Evolutionary conservation across 2,888 invertebrate species (phyloP).

Genomic region (Actias luna): DNA sequence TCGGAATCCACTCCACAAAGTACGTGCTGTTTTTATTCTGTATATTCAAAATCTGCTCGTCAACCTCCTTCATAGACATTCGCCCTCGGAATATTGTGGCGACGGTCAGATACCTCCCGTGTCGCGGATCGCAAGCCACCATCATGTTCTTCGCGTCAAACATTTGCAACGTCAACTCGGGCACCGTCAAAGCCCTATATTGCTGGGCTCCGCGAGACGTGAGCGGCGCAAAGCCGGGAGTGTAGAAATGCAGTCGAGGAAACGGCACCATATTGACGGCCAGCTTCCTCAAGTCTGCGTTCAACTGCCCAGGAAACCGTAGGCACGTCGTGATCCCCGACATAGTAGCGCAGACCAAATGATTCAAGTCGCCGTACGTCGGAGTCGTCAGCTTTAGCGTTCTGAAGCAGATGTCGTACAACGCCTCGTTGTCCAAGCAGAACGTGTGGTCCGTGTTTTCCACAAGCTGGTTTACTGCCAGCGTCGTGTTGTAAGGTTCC

Average conservation of each 20-base stretch:
- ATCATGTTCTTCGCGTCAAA: slow-evolving; percentile 89
- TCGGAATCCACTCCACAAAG: slow-evolving; percentile 91
- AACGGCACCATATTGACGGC: slow-evolving; percentile 84
- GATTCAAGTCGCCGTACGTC: slow-evolving; percentile 90
- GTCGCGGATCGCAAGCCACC: slow-evolving; percentile 96
- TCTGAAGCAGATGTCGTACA: slow-evolving; percentile 89
- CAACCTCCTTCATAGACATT: slow-evolving; percentile 97
- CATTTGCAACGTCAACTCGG: slow-evolving; percentile 88
- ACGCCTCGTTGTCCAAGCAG: slow-evolving; percentile 88
- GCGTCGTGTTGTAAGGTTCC: slow-evolving; percentile 91
- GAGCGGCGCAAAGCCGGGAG: slow-evolving; percentile 84
- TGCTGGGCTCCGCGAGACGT: slow-evolving; percentile 92
- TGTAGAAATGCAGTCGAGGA: slow-evolving; percentile 83
- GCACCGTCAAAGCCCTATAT: slow-evolving; percentile 94
- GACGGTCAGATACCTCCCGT: slow-evolving; percentile 93
- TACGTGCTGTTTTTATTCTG: slow-evolving; percentile 90
- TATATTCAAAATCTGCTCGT: slow-evolving; percentile 89
- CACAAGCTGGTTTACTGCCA: slow-evolving; percentile 91
- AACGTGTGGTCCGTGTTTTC: slow-evolving; percentile 87
- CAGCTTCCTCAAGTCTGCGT: slow-evolving; percentile 70
- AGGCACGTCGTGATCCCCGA: slow-evolving; percentile 93
- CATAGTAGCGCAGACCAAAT: slow-evolving; percentile 92
- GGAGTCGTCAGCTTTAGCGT: slow-evolving; percentile 88
- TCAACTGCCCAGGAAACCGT: slow-evolving; percentile 81
- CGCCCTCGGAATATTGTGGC: slow-evolving; percentile 94